Percentiles rank a stretch among this genome's conserved stretches.
Evolutionary conservation across 2,888 invertebrate genomes (phyloP).

Genomic region (Lasioglossum calceatum): DNA sequence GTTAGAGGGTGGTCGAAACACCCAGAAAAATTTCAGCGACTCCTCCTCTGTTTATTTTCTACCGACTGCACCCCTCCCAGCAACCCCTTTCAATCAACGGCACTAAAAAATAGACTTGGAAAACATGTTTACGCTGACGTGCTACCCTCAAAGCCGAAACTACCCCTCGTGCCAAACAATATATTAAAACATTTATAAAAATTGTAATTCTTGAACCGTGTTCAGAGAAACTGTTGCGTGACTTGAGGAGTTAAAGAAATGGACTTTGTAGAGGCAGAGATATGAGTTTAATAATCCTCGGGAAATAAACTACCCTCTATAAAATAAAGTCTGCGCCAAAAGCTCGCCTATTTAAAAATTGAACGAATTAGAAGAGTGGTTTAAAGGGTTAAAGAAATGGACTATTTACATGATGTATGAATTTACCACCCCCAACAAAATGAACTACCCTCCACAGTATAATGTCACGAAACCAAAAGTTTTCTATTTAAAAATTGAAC

Average conservation of each 20-base stretch:
- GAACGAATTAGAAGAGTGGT: not conserved
- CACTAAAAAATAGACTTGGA: not conserved
- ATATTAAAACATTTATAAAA: not conserved
- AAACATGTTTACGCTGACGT: constrained; percentile 6
- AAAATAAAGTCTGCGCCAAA: not conserved
- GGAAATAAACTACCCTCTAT: not conserved
- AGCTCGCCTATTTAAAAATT: not conserved
- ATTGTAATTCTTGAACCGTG: not conserved
- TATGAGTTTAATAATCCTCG: not conserved
- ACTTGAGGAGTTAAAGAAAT: not conserved
- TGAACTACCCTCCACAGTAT: not conserved
- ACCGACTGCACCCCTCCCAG: not conserved
- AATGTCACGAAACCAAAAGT: not conserved
- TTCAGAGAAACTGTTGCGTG: not conserved
- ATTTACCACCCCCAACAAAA: not conserved
- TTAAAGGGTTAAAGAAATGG: not conserved
- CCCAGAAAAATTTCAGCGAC: not conserved
- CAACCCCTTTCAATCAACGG: constrained; percentile 1
- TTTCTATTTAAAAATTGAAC: not conserved
- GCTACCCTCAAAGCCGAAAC: constrained; percentile 1
- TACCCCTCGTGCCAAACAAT: not conserved
- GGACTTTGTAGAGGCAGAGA: not conserved
- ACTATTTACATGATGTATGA: not conserved
- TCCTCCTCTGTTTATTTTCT: not conserved
- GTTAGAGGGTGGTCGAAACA: not conserved